A percentile compares a stretch with the other conserved stretches of the same genome.
These are phyloP conservation scores for Struthidea cinerea DNA, from an alignment of 2,113 vertebrate species.

Conservation along the genomic window DNA sequence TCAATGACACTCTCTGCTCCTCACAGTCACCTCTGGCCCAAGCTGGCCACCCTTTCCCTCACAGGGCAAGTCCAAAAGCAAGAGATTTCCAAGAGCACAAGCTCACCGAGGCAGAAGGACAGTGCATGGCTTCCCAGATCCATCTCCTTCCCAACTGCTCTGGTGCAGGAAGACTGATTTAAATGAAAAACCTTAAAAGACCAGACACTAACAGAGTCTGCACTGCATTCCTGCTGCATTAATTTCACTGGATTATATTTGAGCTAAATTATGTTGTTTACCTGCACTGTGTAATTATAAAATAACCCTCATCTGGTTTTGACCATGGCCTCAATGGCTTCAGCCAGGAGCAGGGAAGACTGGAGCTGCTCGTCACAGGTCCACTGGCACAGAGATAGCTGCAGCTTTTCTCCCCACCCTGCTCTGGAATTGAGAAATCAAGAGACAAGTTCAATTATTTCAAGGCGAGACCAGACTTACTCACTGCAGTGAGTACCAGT, in stretches of 20 bases:
- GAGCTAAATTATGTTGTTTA: background rate
- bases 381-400: rapidly evolving
- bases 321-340: background rate
- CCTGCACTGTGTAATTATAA: background rate
- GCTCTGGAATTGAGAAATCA: background rate
- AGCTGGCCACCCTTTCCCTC: background rate
- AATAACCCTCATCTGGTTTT: background rate
- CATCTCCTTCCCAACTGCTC: background rate
- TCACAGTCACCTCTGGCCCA: background rate
- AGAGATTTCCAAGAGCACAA: background rate
- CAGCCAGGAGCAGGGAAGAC: background rate
- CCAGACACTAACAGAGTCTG: background rate
- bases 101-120: background rate
- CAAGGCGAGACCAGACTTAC: background rate
- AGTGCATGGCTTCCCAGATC: background rate
- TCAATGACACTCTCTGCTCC: background rate
- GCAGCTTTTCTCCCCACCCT: background rate
- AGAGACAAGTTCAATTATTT: background rate
- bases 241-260: background rate
- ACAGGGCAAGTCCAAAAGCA: background rate
- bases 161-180: background rate
- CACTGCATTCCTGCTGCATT: background rate
- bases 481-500: background rate
- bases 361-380: background rate
- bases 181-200: background rate